phyloP scores from a whole-genome alignment of 2,888 invertebrate species.

The Leptogaster cylindrica region DNA sequence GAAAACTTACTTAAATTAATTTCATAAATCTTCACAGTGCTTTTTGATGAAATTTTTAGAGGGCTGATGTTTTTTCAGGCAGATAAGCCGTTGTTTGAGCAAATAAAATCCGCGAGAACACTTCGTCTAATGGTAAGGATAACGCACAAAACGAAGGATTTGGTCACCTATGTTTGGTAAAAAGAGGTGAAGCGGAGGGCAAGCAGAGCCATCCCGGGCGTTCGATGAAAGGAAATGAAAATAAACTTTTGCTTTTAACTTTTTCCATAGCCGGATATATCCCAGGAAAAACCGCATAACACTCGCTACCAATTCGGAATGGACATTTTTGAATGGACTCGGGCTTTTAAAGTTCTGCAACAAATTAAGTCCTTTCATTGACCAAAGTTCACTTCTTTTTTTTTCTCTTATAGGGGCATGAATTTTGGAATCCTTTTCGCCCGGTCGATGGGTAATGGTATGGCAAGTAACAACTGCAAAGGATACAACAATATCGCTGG shows the following conservation, averaged over 20 bases:
- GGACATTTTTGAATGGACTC: background rate
- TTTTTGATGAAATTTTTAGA: too few species aligned
- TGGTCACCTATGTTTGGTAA: too few species aligned
- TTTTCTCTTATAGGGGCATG: too few species aligned
- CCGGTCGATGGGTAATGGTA: background rate
- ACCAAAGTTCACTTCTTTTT: background rate
- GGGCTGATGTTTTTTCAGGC: too few species aligned
- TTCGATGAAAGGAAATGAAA: constrained; percentile 18
- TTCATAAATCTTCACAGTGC: too few species aligned
- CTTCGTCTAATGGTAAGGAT: too few species aligned
- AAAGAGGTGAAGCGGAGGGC: background rate
- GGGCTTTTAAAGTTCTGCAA: constrained; percentile 24
- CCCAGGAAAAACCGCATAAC: constrained; percentile 18
- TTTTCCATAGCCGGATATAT: background rate
- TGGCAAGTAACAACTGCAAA: constrained; percentile 12
- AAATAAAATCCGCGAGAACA: too few species aligned
- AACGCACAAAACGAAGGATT: too few species aligned
- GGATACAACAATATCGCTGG: constrained; percentile 13
- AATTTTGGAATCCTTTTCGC: background rate
- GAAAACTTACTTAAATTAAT: too few species aligned
- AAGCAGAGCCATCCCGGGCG: background rate
- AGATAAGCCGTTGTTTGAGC: too few species aligned
- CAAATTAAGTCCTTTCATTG: constrained; percentile 29
- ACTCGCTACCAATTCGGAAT: constrained; percentile 4
- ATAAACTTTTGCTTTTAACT: constrained; percentile 37